These are phyloP conservation scores for Dolichallabes microphthalmus DNA, from an alignment of 2,113 vertebrate genomes.

Conservation along the genomic window DNA sequence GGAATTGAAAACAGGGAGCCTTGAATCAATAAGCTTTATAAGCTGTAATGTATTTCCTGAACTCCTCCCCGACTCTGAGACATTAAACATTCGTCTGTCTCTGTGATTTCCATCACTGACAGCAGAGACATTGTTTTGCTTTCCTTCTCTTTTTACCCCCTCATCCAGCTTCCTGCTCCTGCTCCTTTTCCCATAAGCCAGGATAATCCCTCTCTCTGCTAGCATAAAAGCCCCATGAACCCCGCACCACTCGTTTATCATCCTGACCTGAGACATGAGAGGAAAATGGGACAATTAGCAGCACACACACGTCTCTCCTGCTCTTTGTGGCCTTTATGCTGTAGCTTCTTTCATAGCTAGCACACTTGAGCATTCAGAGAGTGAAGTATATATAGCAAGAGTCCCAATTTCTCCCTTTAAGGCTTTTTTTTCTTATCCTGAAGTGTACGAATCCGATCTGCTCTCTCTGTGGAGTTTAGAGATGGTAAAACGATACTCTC, in stretches of 20 bases:
- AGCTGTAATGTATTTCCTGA: neutral
- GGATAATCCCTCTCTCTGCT: constrained; percentile 10
- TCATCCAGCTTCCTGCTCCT: constrained; percentile 2
- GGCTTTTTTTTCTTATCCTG: neutral
- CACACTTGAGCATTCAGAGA: constrained; percentile 1
- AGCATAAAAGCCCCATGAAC: neutral
- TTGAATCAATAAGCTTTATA: neutral
- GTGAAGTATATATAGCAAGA: constrained; percentile 23
- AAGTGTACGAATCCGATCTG: neutral
- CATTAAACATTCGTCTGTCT: neutral
- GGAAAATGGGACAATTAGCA: constrained; percentile 28
- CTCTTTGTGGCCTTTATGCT: neutral
- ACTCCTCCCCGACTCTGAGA: neutral
- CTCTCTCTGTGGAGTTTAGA: neutral
- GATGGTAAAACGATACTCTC: neutral
- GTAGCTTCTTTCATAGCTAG: neutral
- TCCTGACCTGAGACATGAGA: constrained; percentile 27
- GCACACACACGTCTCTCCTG: neutral
- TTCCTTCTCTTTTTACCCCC: neutral
- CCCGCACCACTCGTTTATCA: constrained; percentile 10
- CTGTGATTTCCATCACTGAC: neutral
- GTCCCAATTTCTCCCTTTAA: constrained; percentile 15
- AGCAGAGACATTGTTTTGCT: neutral
- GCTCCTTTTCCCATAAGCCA: neutral
- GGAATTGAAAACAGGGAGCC: neutral